Evolutionary conservation across 2,888 invertebrate species (phyloP).

Genomic region (Tryphoninae sp.): DNA sequence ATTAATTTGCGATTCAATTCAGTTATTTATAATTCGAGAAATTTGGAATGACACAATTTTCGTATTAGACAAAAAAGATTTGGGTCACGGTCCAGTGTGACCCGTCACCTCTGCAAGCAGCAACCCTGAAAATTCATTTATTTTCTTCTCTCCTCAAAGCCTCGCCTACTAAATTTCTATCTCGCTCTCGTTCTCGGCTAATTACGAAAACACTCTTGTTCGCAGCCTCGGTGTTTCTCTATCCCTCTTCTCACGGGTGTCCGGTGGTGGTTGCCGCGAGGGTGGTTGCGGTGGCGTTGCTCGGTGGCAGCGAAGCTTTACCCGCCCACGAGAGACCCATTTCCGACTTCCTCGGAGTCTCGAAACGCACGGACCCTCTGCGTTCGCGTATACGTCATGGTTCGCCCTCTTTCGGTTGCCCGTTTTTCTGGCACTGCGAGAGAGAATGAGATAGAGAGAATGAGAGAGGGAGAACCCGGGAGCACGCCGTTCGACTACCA

Average conservation of each 20-base stretch:
- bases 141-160: slow-evolving; percentile 13
- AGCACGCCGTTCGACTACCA: slow-evolving; percentile 47
- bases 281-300: slow-evolving; percentile 49
- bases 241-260: slow-evolving; percentile 1
- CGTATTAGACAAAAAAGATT: neutral
- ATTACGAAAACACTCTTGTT: slow-evolving; percentile 74
- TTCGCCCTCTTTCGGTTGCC: slow-evolving; percentile 65
- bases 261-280: slow-evolving; percentile 22
- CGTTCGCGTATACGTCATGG: slow-evolving; percentile 46
- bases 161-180: slow-evolving; percentile 7
- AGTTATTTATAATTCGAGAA: too few species aligned
- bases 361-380: slow-evolving; percentile 43
- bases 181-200: slow-evolving; percentile 61
- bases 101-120: neutral
- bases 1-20: neutral
- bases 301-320: slow-evolving; percentile 46
- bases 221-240: slow-evolving; percentile 53
- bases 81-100: slow-evolving; percentile 18
- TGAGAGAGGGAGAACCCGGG: slow-evolving; percentile 61
- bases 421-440: slow-evolving; percentile 65
- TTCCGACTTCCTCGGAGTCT: slow-evolving; percentile 72
- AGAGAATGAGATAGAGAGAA: neutral
- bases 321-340: slow-evolving; percentile 65
- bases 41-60: too few species aligned
- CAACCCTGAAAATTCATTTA: slow-evolving; percentile 43